phyloP scores from a whole-genome alignment of 2,888 invertebrate genomes.

The Drosophila buzzatii region DNA sequence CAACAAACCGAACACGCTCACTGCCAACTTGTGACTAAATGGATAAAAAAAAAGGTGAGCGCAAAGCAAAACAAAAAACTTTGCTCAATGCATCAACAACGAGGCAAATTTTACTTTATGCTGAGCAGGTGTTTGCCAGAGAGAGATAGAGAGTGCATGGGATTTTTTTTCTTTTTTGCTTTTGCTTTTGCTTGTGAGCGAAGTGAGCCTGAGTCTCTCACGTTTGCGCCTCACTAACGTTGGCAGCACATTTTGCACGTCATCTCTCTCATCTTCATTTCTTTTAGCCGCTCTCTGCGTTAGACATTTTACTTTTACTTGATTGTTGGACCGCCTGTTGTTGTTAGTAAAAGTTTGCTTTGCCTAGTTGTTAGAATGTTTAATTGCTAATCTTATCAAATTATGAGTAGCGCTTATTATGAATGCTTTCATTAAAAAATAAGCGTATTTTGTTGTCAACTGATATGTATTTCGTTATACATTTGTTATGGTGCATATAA shows the following conservation, averaged over 20 bases:
- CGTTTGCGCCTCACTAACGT: slow-evolving; percentile 43
- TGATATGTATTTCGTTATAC: slow-evolving; percentile 14
- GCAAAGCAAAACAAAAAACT: slow-evolving; percentile 2
- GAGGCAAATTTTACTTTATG: slow-evolving; percentile 35
- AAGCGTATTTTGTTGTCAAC: slow-evolving; percentile 18
- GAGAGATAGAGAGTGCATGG: not conserved
- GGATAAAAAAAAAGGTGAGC: slow-evolving; percentile 39
- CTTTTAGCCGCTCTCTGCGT: not conserved
- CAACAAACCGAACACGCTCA: slow-evolving; percentile 43
- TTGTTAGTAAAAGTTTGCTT: slow-evolving; percentile 27
- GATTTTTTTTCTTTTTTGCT: not conserved
- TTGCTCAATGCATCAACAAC: slow-evolving; percentile 28
- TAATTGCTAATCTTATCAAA: slow-evolving; percentile 62
- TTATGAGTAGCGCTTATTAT: slow-evolving; percentile 16
- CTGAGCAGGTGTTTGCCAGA: slow-evolving; percentile 35
- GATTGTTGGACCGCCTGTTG: not conserved
- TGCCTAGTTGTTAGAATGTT: slow-evolving; percentile 15
- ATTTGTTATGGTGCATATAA: not conserved
- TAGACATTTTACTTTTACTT: slow-evolving; percentile 36
- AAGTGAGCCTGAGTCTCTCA: slow-evolving; percentile 26
- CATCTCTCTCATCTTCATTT: slow-evolving; percentile 14
- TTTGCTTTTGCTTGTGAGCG: not conserved
- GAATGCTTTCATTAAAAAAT: slow-evolving; percentile 20
- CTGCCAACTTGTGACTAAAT: slow-evolving; percentile 51
- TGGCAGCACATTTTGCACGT: slow-evolving; percentile 26